Conservation (phyloP, 2,888 invertebrate species). For the Reticulitermes lucifugus region DNA sequence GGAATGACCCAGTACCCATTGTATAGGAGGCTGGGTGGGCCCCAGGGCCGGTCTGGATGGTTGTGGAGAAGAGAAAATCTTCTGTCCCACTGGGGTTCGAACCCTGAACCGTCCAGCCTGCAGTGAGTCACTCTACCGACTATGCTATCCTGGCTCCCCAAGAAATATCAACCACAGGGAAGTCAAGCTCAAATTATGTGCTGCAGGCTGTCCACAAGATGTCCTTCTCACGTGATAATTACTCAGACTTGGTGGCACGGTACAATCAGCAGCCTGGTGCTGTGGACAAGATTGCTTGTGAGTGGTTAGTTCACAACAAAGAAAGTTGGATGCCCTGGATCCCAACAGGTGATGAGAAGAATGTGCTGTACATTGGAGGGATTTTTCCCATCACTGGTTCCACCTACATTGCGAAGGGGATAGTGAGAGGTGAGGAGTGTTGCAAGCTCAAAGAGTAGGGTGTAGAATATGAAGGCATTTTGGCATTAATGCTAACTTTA, state of each 20-base stretch:
- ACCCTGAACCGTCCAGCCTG: too few species aligned
- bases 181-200: too few species aligned
- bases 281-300: conserved; percentile 67
- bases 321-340: conserved; percentile 66
- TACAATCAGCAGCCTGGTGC: conserved; percentile 56
- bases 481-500: too few species aligned
- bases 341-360: conserved; percentile 61
- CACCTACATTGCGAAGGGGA: conserved; percentile 71
- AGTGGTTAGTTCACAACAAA: conserved; percentile 71
- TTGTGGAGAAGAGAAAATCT: too few species aligned
- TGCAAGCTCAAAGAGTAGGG: not conserved
- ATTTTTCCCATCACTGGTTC: conserved; percentile 76
- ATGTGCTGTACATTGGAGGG: conserved; percentile 72
- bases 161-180: too few species aligned
- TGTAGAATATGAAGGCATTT: not conserved
- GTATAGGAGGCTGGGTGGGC: too few species aligned
- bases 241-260: conserved; percentile 65
- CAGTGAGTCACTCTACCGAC: too few species aligned
- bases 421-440: conserved; percentile 64
- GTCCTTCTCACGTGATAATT: conserved; percentile 67
- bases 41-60: too few species aligned
- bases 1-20: too few species aligned
- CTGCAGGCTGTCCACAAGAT: conserved; percentile 64
- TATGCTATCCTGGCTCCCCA: too few species aligned
- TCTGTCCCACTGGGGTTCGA: too few species aligned